Evolutionary conservation across 2,113 vertebrate genomes (phyloP), one percentile per base, ranked within the genome.

Genomic region (Tragelaphus imberbis): DNA sequence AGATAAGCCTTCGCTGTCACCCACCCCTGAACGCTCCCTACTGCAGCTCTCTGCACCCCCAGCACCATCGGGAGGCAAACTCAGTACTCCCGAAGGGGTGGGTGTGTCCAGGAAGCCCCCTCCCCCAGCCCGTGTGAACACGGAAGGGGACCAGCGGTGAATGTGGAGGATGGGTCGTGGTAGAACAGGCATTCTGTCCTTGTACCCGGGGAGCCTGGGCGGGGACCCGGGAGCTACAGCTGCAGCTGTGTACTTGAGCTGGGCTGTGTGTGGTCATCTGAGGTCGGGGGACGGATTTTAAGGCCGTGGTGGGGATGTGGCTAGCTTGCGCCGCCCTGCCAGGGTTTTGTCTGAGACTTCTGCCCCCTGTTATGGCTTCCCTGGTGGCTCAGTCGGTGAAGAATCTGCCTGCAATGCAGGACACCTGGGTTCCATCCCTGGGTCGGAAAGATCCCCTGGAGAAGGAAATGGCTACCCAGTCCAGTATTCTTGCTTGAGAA

Each of bases 231-330:
- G 30, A 36, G 4, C 59, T 2, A 2, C 59, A 63, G 47, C 51
- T 19, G 17, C 51, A 3, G 16, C 14, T 49, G 0, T n/a, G 25
- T 44, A 1, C 56, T 49, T 13, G n/a, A n/a, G 51, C 4, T 5
- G 7, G 27, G 5, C 3, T 49, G 81, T 28, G 33, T 9, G 33
- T 7, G 51, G 44, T 71, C 3, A 0, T 91, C 61, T 49, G 44
- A 14, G 6, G 27, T 84, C 4, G 10, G 17, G 65, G 59, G 30
- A 44, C n/a, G 30, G 44, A 3, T 5, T 47, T 1, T 14, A 6
- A 71, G 27, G 80, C 59, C 8, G 21, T 30, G 36, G n/a, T n/a
- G n/a, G n/a, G n/a, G n/a, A n/a, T n/a, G n/a, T n/a, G n/a, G n/a
- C n/a, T n/a, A n/a, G n/a, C n/a, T n/a, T n/a, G n/a, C n/a, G n/a